These are phyloP conservation scores for Leptopilina boulardi DNA, from an alignment of 1,140 invertebrate genomes.

Conservation along the genomic window DNA sequence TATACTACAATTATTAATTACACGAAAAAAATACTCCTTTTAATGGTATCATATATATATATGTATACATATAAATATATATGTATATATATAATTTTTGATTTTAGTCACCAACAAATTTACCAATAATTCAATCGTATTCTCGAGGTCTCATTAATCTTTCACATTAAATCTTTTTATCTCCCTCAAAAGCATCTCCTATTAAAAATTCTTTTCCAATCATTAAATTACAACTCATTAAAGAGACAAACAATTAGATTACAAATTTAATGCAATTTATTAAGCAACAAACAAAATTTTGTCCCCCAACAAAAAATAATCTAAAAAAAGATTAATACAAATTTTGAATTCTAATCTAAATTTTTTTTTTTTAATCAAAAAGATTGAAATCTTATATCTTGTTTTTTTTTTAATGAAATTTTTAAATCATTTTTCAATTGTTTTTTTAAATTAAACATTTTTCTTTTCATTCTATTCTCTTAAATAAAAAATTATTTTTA, in stretches of 20 bases:
- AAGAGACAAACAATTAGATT: not conserved
- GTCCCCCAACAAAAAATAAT: no score
- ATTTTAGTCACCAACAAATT: constrained; percentile 4
- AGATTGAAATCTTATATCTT: no score
- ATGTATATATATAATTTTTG: not conserved
- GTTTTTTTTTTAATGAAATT: no score
- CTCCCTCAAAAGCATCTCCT: not conserved
- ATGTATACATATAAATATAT: not conserved
- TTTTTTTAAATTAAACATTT: no score
- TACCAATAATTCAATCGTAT: not conserved
- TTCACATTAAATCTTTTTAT: not conserved
- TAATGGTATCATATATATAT: not conserved
- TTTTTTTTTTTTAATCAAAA: no score
- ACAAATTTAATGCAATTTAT: no score
- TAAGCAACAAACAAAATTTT: no score
- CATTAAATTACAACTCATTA: not conserved
- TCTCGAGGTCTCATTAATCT: not conserved
- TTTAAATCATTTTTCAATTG: no score
- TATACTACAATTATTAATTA: constrained; percentile 33
- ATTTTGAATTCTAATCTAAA: no score
- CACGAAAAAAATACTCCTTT: constrained; percentile 20
- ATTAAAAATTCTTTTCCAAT: not conserved
- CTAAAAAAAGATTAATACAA: no score
- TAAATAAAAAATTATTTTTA: no score
- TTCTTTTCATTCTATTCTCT: no score